A percentile compares a stretch with the other conserved stretches of the same genome.
These are phyloP conservation scores for Strigamia crassipes DNA, from an alignment of 2,888 invertebrate species.

Conservation along the genomic window DNA sequence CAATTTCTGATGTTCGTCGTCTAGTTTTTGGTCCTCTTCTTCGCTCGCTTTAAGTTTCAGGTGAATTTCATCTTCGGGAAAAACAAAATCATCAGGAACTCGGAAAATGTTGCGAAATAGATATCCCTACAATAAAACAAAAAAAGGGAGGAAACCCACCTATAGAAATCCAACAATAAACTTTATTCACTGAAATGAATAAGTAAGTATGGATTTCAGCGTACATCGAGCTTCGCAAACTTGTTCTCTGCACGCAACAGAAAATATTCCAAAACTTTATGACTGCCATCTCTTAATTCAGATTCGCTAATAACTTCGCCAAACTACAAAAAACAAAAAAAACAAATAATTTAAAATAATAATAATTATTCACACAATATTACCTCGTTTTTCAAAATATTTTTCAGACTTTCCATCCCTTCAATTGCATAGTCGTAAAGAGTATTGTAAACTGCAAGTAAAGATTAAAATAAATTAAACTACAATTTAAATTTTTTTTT, in stretches of 20 bases:
- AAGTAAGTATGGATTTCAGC: background rate
- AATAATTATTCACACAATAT: background rate
- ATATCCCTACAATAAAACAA: background rate
- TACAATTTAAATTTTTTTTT: no score
- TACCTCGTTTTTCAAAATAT: background rate
- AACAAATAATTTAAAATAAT: background rate
- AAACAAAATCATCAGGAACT: background rate
- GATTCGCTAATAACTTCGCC: background rate
- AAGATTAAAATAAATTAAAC: background rate
- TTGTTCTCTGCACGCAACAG: background rate
- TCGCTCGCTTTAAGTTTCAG: background rate
- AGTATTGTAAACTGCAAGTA: background rate
- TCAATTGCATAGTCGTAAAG: background rate
- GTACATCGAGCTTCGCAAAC: slow-evolving; percentile 1
- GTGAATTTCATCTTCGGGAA: slow-evolving; percentile 43
- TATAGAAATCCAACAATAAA: background rate
- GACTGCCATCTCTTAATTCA: background rate
- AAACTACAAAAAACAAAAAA: background rate
- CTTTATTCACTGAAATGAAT: background rate
- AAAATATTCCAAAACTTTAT: background rate
- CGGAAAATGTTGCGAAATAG: background rate
- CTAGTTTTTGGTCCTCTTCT: background rate
- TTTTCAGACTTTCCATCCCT: background rate
- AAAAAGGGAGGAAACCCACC: background rate
- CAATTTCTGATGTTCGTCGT: background rate